phyloP scores from a whole-genome alignment of 1,140 invertebrate species.

The Meloidogyne floridensis region DNA sequence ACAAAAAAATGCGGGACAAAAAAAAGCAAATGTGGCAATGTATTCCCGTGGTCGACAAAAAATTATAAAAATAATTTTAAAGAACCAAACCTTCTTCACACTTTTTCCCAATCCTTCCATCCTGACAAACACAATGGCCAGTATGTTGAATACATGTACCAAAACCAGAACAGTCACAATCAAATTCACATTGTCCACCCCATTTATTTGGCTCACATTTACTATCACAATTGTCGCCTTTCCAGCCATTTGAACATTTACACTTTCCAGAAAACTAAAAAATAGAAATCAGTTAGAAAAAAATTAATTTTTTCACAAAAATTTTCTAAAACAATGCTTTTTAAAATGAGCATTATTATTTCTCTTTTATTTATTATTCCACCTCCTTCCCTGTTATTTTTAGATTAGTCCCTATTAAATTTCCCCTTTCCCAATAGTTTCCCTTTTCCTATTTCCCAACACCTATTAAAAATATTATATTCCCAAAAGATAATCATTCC shows the following conservation, averaged over 20 bases:
- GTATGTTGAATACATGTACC: conserved; percentile 56
- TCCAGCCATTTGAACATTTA: conserved; percentile 84
- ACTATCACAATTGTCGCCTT: conserved; percentile 66
- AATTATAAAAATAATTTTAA: not conserved
- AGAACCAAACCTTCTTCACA: conserved; percentile 54
- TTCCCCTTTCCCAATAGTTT: no score
- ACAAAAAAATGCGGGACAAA: no score
- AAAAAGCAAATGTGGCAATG: no score
- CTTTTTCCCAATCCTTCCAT: conserved; percentile 58
- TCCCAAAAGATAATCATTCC: no score
- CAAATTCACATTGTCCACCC: conserved; percentile 54
- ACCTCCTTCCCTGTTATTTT: no score
- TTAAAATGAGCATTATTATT: no score
- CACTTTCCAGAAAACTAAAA: conserved; percentile 74
- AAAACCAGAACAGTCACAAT: conserved; percentile 55
- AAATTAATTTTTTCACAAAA: no score
- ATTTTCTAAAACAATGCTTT: no score
- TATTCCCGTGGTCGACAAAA: not conserved
- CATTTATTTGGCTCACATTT: conserved; percentile 47
- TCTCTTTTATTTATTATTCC: no score
- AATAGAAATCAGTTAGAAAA: conserved; percentile 67
- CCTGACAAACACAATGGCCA: conserved; percentile 61
- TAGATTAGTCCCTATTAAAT: no score
- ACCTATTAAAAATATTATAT: no score
- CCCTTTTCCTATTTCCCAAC: no score